These are phyloP conservation scores for Sinohyriopsis cumingii DNA, from an alignment of 2,888 invertebrate species.

Conservation along the genomic window DNA sequence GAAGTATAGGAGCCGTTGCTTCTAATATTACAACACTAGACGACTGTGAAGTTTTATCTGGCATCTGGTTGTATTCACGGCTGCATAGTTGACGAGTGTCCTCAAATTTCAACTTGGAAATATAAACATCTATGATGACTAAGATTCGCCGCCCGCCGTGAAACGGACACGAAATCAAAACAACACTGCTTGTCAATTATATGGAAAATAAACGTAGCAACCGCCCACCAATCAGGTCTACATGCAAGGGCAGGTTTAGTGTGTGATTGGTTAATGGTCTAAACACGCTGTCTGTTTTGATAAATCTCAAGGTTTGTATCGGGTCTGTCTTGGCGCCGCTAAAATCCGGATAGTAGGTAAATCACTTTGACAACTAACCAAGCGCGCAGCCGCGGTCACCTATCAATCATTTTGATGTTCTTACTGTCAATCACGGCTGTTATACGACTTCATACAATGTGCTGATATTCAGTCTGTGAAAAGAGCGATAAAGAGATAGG, in stretches of 20 bases:
- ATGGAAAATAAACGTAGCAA: constrained; percentile 5
- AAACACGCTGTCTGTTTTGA: constrained; percentile 32
- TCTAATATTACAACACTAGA: too few species aligned
- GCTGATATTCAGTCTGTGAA: constrained; percentile 1
- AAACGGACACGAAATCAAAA: constrained; percentile 2
- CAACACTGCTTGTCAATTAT: constrained; percentile 25
- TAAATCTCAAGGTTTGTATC: constrained; percentile 31
- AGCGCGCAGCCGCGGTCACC: constrained; percentile 33
- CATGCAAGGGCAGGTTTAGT: constrained; percentile 7
- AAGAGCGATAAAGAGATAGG: too few species aligned
- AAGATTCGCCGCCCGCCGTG: constrained; percentile 12
- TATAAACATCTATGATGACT: too few species aligned
- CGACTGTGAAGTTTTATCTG: too few species aligned
- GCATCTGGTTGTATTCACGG: too few species aligned
- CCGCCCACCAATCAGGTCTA: constrained; percentile 15
- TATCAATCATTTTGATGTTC: constrained; percentile 50
- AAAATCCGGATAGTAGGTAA: constrained; percentile 23
- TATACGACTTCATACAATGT: constrained; percentile 22
- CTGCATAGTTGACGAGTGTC: too few species aligned
- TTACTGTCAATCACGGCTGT: constrained; percentile 46
- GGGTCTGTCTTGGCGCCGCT: constrained; percentile 29
- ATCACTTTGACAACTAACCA: constrained; percentile 42
- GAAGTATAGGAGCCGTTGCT: too few species aligned
- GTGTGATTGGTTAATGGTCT: constrained; percentile 20
- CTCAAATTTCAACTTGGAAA: too few species aligned